Evolutionary conservation across 2,888 invertebrate species (phyloP), one percentile per base, ranked within the genome.

Genomic region (Eucriotettix oculatus): DNA sequence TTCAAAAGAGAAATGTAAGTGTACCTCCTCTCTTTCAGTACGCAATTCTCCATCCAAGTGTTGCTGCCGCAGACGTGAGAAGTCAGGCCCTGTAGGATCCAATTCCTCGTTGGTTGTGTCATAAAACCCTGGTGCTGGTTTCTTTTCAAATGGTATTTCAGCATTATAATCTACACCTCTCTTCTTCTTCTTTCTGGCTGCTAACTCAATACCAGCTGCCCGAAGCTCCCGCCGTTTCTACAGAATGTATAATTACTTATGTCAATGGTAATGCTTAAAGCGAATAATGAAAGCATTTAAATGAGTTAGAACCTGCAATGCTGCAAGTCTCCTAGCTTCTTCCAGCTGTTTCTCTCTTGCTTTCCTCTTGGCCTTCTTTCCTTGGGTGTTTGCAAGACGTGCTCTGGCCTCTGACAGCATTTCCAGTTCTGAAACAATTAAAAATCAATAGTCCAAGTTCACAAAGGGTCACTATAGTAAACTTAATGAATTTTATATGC

Each of bases 351-450:
- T 97, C 72, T 99, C 99, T 53, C 99, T 82, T 0, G 99, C 99
- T 75, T 92, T 92, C 63, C 92, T 80, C 70, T 93, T 93, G 0
- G 92, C 92, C 69, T 92, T 92, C 75, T 91, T 87, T 56, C 99
- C 96, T 58, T 99, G 97, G 0, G 99, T 99, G 72, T 99, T 99
- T 1, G 99, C 99, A 58, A 99, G 79, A 71, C 99, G 86, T 2
- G 99, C 99, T 68, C 99, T 83, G 0, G 99, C 99, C 76, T 99
- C 99, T 0, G 97, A 97, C 65, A 99, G 75, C 99, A 99, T 99
- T 76, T 99, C 99, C 73, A 99, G 75, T 74, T 99, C 94, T 92
- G 68, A 29, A 29, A 29, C 29, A 29, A 29, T 29, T 29, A 29
- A 29, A 29, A 29, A 29, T 29, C 29, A 29, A 29, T 29, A 29